Base-by-base conservation (phyloP, 2,888 invertebrate genomes). In the Gymnosoma rotundatum region DNA sequence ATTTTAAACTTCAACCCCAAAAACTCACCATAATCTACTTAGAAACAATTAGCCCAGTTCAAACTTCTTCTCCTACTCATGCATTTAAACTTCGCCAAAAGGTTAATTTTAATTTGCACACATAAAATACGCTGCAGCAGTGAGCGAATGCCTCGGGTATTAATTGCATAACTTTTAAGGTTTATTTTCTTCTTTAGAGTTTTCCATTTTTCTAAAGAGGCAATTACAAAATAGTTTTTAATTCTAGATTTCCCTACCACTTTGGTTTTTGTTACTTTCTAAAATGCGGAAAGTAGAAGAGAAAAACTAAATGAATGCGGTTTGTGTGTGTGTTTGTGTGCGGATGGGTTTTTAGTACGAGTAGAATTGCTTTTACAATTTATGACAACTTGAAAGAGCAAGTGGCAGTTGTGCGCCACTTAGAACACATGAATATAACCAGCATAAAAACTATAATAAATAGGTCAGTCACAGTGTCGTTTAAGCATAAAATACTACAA, bases 301-400 rank as follows among this genome's bases (percentile, higher is more conserved):
- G 25, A 61, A 50, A 38, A n/a, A 25, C 14, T 25, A 48, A 14
- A 42, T 32, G 32, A 32, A 32, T 32, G 8, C 6, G 8, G 32
- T 32, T 32, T 32, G 32, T 32, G 32, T 32, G 32, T 32, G 32
- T 72, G 48, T 32, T n/a, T 67, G 50, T 69, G 21, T 45, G 50
- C 64, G 72, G 21, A 79, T 79, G 64, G 58, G 58, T 61, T 61
- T 79, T 67, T 74, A 61, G 45, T 67, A 42, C 38, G 58, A 81
- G 20, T 70, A 50, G 74, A 75, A 75, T 81, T 63, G 74, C 70
- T 81, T 74, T 75, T 78, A 78, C 63, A 84, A 84, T 81, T 84
- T 84, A 81, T 78, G 84, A 84, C 84, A 81, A 84, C 84, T 84
- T 81, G 73, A 84, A 84, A 83, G 79, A 83, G 83, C 83, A 83